Evolutionary conservation across 2,888 invertebrate genomes (phyloP), one percentile per base, ranked within the genome.

Genomic region (Eupithecia dodoneata): DNA sequence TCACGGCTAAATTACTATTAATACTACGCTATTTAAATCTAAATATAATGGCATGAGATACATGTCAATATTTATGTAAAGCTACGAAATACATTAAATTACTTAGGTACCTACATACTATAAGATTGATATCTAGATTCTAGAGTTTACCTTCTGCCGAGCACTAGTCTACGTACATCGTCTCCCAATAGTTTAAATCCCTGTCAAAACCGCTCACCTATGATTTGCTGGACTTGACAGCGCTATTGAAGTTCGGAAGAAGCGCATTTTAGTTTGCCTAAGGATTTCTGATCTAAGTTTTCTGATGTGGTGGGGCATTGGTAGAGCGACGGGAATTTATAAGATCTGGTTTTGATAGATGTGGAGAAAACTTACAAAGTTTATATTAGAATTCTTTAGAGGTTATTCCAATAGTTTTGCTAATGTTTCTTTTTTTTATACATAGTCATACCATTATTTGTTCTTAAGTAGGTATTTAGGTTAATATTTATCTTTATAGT

Each of bases 141-240:
- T 6, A 30, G 30, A 66, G 13, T 13, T 47, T 0, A 2, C 12
- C 13, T 30, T 70, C 47, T 70, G 70, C 13, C 9, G 9, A 49
- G 4, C 45, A 30, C 13, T 42, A 15, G 12, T 9, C 6, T 6
- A 66, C 6, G 12, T 18, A 4, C 2, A 0, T 30, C 12, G 18
- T 70, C 78, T 81, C 10, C 67, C 76, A 85, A 88, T 88, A 87
- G 89, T 89, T 88, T 81, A 83, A 85, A 87, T 85, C 87, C 85
- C 82, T 83, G 83, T 85, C 86, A 84, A 82, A 86, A 85, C 85
- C 83, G 83, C 81, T 86, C 86, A 85, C 81, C 83, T 83, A 84
- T 87, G 88, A 87, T 87, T 87, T 84, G 83, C 82, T 81, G 85
- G 85, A 81, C 85, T 82, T 85, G 85, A 81, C 82, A 78, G 55